phyloP scores from a whole-genome alignment of 2,797 vertebrate genomes.

The Diglossa cyanea region DNA sequence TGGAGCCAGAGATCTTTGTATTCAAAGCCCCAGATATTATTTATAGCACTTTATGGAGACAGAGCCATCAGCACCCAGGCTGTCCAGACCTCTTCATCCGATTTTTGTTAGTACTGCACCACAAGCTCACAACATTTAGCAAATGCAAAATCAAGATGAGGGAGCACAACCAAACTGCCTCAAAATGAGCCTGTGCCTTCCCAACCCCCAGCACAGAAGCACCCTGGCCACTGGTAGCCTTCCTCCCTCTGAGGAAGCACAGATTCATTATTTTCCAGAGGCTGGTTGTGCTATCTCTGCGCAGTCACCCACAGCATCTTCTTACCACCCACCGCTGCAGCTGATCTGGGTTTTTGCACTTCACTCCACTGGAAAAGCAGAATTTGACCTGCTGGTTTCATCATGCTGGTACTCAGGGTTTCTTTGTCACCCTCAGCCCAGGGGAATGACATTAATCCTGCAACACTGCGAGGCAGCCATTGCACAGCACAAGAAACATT shows the following conservation, averaged over 20 bases:
- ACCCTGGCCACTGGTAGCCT: rapidly evolving
- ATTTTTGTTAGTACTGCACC: constrained; percentile 13
- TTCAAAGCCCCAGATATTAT: constrained; percentile 46
- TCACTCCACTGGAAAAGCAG: neutral
- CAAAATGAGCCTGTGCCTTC: neutral
- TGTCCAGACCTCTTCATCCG: constrained; percentile 21
- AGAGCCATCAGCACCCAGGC: constrained; percentile 41
- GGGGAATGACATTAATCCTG: neutral
- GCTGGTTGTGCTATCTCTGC: neutral
- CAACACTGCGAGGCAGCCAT: rapidly evolving
- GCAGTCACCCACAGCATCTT: neutral
- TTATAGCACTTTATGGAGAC: constrained; percentile 41
- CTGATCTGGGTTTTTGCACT: neutral
- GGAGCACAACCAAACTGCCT: neutral
- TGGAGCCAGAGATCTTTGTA: constrained; percentile 44
- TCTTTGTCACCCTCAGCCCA: neutral
- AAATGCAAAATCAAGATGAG: neutral
- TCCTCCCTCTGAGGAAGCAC: neutral
- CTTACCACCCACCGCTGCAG: rapidly evolving
- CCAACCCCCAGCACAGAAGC: neutral
- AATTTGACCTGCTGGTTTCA: neutral
- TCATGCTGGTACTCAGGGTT: neutral
- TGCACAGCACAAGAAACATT: neutral
- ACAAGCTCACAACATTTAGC: neutral
- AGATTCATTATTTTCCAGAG: neutral